Conservation (phyloP, 2,888 invertebrate genomes). For the Leucophenga montana region DNA sequence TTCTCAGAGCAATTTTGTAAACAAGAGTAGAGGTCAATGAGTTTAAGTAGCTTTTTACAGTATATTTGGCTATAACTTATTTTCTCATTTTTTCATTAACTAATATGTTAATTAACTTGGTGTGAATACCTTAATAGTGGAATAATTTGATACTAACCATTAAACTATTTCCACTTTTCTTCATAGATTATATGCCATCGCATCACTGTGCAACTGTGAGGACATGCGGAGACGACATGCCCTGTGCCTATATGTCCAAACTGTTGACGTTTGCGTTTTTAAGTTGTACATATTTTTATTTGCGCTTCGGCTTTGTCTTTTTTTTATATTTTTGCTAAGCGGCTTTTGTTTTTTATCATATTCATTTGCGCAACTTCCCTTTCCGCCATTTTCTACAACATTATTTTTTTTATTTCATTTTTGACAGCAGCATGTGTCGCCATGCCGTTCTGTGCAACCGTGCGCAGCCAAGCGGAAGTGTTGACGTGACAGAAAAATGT, state of each 20-base stretch:
- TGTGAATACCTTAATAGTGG: too few relatives aligned
- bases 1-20: too few relatives aligned
- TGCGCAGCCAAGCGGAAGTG: slow-evolving; percentile 64
- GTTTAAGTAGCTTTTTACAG: too few relatives aligned
- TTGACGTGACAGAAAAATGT: slow-evolving; percentile 66
- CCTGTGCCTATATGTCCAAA: slow-evolving; percentile 62
- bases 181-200: too few relatives aligned
- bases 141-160: too few relatives aligned
- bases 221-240: slow-evolving; percentile 43
- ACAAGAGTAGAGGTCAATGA: too few relatives aligned
- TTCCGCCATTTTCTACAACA: background rate
- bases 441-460: slow-evolving; percentile 41
- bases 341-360: slow-evolving; percentile 19
- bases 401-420: slow-evolving; percentile 11
- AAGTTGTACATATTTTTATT: slow-evolving; percentile 31
- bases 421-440: slow-evolving; percentile 30
- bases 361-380: background rate
- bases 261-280: slow-evolving; percentile 66
- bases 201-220: too few relatives aligned
- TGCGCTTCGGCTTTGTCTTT: slow-evolving; percentile 3
- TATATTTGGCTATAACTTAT: too few relatives aligned
- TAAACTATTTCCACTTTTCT: too few relatives aligned
- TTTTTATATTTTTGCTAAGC: slow-evolving; percentile 19
- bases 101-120: too few relatives aligned
- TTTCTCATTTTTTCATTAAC: too few relatives aligned